Conservation (phyloP, 2,113 vertebrate species). For the Stercorarius parasiticus region DNA sequence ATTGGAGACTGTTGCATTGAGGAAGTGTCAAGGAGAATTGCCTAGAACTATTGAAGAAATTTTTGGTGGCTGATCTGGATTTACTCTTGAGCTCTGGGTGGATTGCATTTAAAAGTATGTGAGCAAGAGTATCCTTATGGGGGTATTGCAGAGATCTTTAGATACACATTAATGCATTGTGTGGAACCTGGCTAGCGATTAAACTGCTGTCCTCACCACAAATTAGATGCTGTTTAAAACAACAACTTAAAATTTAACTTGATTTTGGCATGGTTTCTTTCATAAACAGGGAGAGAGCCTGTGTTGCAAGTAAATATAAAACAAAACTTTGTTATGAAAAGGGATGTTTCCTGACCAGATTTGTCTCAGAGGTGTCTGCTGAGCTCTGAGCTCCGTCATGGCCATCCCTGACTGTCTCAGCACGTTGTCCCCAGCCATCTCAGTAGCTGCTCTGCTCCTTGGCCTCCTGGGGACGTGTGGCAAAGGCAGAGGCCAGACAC, state of each 20-base stretch:
- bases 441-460: too few species aligned
- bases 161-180: too few species aligned
- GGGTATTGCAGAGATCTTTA: not conserved
- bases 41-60: not conserved
- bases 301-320: not conserved
- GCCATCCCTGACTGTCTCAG: not conserved
- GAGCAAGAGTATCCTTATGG: too few species aligned
- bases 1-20: not conserved
- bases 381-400: not conserved
- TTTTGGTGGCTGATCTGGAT: not conserved
- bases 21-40: not conserved
- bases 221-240: not conserved
- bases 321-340: not conserved
- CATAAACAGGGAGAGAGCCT: not conserved
- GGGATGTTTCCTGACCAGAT: not conserved
- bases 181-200: not conserved
- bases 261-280: not conserved
- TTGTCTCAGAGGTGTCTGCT: not conserved
- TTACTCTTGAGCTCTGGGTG: not conserved
- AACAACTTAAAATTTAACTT: not conserved
- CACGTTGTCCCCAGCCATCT: not conserved
- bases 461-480: not conserved
- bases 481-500: not conserved
- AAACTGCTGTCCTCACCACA: not conserved
- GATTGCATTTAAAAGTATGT: not conserved